phyloP scores from a whole-genome alignment of 92 coral and sea anemone species.

The Galaxea fascicularis region DNA sequence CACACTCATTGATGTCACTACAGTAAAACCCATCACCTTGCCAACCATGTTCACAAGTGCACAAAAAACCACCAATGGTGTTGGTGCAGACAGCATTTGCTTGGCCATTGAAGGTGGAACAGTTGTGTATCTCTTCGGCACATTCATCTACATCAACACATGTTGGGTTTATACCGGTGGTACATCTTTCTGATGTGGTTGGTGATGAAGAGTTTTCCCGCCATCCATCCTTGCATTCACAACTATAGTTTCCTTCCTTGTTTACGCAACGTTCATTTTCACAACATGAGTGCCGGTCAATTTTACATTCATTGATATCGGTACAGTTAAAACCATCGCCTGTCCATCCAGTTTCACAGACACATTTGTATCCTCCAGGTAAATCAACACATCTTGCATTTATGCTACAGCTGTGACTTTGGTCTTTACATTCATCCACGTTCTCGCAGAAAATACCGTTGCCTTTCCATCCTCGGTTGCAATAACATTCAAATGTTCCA shows the following conservation, averaged over 20 bases:
- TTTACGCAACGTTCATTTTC: conserved; percentile 65
- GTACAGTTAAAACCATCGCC: conserved; percentile 62
- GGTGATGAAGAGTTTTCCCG: background rate
- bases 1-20: conserved; percentile 66
- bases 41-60: conserved; percentile 65
- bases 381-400: conserved; percentile 61
- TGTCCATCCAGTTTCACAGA: conserved; percentile 58
- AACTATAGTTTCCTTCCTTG: conserved; percentile 59
- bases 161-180: background rate
- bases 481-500: conserved; percentile 69
- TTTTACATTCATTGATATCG: conserved; percentile 64
- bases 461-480: conserved; percentile 70
- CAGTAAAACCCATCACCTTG: conserved; percentile 70
- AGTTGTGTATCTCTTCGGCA: conserved; percentile 60
- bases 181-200: background rate
- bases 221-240: conserved; percentile 71
- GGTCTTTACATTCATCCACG: conserved; percentile 57
- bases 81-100: conserved; percentile 61
- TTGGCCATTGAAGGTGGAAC: conserved; percentile 54
- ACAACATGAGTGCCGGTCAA: conserved; percentile 51
- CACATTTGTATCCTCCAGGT: conserved; percentile 50
- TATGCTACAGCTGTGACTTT: conserved; percentile 53
- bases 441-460: conserved; percentile 77
- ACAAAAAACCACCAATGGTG: conserved; percentile 60
- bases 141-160: conserved; percentile 70